Percentiles rank a stretch among this genome's conserved stretches.
Conservation (phyloP, 2,113 vertebrate genomes). For the Scortum barcoo region DNA sequence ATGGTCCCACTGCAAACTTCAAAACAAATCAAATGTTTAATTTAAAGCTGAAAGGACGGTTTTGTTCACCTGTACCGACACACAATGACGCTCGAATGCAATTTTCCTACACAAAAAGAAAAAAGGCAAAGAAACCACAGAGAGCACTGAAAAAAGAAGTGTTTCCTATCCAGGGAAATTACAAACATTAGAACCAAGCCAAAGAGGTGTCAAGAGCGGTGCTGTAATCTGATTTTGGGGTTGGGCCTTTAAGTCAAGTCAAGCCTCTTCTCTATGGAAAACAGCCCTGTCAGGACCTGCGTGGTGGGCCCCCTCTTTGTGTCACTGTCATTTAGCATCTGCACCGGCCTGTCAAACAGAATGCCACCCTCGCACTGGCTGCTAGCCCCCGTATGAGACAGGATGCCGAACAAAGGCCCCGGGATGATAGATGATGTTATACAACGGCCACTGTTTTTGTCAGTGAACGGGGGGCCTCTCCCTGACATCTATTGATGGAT, state of each 20-base stretch:
- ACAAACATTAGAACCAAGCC: conserved; percentile 47
- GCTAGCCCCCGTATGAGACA: conserved; percentile 66
- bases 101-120: conserved; percentile 9
- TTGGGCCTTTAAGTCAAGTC: conserved; percentile 74
- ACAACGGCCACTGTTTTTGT: conserved; percentile 71
- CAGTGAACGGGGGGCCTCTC: conserved; percentile 33
- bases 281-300: conserved; percentile 77
- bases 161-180: conserved; percentile 27
- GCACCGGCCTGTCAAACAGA: conserved; percentile 75
- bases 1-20: background rate
- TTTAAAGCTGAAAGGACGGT: background rate
- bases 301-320: conserved; percentile 76
- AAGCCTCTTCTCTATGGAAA: conserved; percentile 74
- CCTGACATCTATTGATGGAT: conserved; percentile 77
- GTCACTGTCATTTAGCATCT: conserved; percentile 85
- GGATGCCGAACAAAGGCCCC: conserved; percentile 74
- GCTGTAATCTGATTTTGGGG: conserved; percentile 70
- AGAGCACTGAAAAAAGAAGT: conserved; percentile 35
- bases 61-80: conserved; percentile 5
- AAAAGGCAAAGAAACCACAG: conserved; percentile 6
- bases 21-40: conserved; percentile 8
- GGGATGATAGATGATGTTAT: conserved; percentile 82
- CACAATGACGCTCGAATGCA: conserved; percentile 23
- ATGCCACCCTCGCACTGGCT: conserved; percentile 77
- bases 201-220: conserved; percentile 65